phyloP scores from a whole-genome alignment of 2,113 vertebrate species.

The Entelurus aequoreus region DNA sequence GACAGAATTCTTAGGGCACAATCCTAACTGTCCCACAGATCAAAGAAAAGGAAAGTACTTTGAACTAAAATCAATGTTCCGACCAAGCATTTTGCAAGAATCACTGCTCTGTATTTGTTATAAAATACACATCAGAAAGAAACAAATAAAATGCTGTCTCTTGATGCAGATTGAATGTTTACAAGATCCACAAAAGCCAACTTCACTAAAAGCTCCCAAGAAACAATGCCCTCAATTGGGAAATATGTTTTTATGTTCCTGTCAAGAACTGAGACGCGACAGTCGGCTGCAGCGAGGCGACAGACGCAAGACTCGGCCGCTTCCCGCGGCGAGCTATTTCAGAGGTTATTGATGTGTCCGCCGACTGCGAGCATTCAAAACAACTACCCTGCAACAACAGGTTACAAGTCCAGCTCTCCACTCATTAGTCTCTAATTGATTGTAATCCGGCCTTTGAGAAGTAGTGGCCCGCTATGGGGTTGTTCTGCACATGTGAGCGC shows the following conservation, averaged over 20 bases:
- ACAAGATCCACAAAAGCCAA: neutral
- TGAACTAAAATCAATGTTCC: neutral
- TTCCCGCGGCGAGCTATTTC: slow-evolving; percentile 69
- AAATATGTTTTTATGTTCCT: slow-evolving; percentile 9
- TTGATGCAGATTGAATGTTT: too few species aligned
- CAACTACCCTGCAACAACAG: slow-evolving; percentile 65
- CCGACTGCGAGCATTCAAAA: slow-evolving; percentile 67
- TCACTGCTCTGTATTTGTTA: neutral
- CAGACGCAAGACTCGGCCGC: slow-evolving; percentile 24
- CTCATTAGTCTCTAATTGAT: slow-evolving; percentile 78
- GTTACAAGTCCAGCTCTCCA: slow-evolving; percentile 69
- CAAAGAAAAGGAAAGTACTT: too few species aligned
- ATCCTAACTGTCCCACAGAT: too few species aligned
- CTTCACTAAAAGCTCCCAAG: neutral
- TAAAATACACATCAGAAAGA: neutral
- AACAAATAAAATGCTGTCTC: neutral
- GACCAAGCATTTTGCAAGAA: neutral
- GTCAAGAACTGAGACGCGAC: neutral
- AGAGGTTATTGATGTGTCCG: slow-evolving; percentile 69
- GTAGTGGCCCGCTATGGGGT: slow-evolving; percentile 51
- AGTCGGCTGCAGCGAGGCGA: neutral
- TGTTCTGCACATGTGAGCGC: slow-evolving; percentile 56
- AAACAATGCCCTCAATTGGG: slow-evolving; percentile 1
- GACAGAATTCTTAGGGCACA: too few species aligned
- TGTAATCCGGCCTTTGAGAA: slow-evolving; percentile 72